These are phyloP conservation scores for Poliocrania exsul DNA, from an alignment of 2,797 vertebrate genomes.

Conservation along the genomic window DNA sequence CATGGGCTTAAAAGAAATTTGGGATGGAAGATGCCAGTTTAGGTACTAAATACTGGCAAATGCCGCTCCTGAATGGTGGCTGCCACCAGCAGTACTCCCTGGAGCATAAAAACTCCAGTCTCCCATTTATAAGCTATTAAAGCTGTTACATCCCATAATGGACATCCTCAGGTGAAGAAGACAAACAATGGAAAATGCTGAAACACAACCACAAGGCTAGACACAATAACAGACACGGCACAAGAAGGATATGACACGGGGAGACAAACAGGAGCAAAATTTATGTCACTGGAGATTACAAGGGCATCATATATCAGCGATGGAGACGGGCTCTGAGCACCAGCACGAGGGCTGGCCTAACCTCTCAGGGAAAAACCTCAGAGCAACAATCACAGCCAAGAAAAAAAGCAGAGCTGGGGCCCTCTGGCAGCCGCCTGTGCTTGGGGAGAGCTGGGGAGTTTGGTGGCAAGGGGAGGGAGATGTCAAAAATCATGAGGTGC, in stretches of 20 bases:
- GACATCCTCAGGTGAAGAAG: slow-evolving; percentile 55
- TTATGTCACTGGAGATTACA: slow-evolving; percentile 52
- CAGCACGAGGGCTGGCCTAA: background rate
- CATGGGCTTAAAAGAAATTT: background rate
- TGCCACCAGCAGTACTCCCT: background rate
- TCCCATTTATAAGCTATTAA: slow-evolving; percentile 32
- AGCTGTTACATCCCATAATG: slow-evolving; percentile 55
- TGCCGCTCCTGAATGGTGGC: background rate
- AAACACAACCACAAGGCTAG: background rate
- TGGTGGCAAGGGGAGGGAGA: background rate
- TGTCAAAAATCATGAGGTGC: rapidly evolving
- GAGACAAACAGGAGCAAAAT: slow-evolving; percentile 64
- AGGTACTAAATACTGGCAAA: background rate
- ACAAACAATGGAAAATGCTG: slow-evolving; percentile 25
- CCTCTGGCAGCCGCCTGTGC: background rate
- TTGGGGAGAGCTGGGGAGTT: rapidly evolving
- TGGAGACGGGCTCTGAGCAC: background rate
- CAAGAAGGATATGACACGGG: slow-evolving; percentile 37
- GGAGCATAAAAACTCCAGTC: background rate
- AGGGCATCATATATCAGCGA: slow-evolving; percentile 36
- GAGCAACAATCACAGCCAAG: background rate
- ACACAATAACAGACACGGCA: slow-evolving; percentile 37
- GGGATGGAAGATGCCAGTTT: background rate
- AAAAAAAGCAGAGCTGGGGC: background rate
- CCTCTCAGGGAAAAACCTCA: background rate